Conservation (phyloP, 2,797 vertebrate species). For the Protonibea diacanthus region DNA sequence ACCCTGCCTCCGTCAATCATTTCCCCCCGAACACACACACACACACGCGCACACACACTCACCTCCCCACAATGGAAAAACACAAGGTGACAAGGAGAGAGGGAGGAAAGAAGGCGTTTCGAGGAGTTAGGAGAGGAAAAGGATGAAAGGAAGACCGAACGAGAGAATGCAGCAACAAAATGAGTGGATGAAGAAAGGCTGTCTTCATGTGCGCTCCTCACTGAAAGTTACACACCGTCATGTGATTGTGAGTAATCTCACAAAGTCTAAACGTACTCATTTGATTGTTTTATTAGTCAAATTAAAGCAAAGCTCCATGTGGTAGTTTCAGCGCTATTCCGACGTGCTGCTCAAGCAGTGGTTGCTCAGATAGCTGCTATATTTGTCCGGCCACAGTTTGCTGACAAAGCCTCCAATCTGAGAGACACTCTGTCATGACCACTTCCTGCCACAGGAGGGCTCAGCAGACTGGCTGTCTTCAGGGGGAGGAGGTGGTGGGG, state of each 20-base stretch:
- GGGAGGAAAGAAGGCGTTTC: constrained; percentile 1
- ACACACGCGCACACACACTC: constrained; percentile 26
- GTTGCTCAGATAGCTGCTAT: constrained; percentile 25
- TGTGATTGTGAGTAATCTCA: not conserved
- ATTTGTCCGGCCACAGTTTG: constrained; percentile 54
- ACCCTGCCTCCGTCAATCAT: constrained; percentile 81
- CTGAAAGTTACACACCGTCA: too few species aligned
- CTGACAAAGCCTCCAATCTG: constrained; percentile 62
- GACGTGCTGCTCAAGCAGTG: constrained; percentile 17
- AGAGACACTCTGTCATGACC: constrained; percentile 33
- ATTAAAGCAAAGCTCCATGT: not conserved
- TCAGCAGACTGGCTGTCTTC: constrained; percentile 46
- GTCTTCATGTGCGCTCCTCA: not conserved
- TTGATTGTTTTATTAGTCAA: not conserved
- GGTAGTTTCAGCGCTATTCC: not conserved
- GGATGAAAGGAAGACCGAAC: constrained; percentile 9
- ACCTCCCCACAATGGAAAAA: constrained; percentile 53
- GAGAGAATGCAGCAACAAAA: not conserved
- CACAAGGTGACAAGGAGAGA: constrained; percentile 32
- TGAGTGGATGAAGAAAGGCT: constrained; percentile 13
- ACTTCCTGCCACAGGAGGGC: constrained; percentile 80
- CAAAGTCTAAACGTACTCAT: not conserved
- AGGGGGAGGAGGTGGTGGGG: too few species aligned
- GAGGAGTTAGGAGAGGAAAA: constrained; percentile 9
- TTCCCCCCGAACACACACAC: constrained; percentile 18